Percentiles rank a stretch among this genome's conserved stretches.
Evolutionary conservation across 2,113 vertebrate genomes (phyloP).

Genomic region (Poecilia latipinna): DNA sequence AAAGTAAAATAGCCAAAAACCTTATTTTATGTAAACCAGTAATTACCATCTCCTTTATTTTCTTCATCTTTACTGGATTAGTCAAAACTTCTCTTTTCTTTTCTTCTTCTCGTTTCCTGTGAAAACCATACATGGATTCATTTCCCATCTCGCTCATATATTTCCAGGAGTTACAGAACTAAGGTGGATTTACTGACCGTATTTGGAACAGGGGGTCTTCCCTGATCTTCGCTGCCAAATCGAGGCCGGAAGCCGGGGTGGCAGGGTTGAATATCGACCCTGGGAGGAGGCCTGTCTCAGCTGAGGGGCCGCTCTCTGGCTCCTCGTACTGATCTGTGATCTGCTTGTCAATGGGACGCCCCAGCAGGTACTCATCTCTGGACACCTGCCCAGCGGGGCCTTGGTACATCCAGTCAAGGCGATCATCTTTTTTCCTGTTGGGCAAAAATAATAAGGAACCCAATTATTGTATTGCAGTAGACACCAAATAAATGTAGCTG

Average conservation of each 20-base stretch:
- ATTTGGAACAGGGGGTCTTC: constrained; percentile 96
- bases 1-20: no score
- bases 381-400: constrained; percentile 91
- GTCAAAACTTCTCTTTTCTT: constrained; percentile 94
- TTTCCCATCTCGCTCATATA: not conserved
- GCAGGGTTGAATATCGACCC: constrained; percentile 89
- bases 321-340: constrained; percentile 90
- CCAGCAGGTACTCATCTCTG: constrained; percentile 94
- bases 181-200: constrained; percentile 71
- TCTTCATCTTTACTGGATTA: constrained; percentile 99
- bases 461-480: accelerated
- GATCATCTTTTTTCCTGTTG: constrained; percentile 91
- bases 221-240: constrained; percentile 95
- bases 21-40: no score
- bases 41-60: constrained; percentile 92
- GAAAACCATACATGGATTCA: not conserved
- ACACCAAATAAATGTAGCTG: accelerated
- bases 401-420: constrained; percentile 99
- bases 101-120: constrained; percentile 93
- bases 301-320: constrained; percentile 86
- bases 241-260: constrained; percentile 85
- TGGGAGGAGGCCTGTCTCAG: constrained; percentile 89
- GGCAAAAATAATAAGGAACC: not conserved
- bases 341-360: constrained; percentile 93
- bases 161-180: not conserved